phyloP scores from a whole-genome alignment of 2,888 invertebrate species.

The Lampropteryx suffumata region DNA sequence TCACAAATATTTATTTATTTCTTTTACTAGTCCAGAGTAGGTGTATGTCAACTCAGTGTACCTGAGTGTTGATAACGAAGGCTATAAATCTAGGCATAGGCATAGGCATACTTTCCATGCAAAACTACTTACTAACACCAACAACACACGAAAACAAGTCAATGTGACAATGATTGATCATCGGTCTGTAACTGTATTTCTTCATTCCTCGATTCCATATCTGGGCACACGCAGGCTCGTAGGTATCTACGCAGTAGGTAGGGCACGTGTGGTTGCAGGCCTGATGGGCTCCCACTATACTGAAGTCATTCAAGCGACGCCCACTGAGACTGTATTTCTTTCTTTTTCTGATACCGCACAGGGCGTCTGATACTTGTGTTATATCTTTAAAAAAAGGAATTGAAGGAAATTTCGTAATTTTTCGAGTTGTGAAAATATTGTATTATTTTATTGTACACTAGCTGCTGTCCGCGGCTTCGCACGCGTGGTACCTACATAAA shows the following conservation, averaged over 20 bases:
- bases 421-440: too few relatives aligned
- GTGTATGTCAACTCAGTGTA: too few relatives aligned
- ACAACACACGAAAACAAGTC: slow-evolving; percentile 66
- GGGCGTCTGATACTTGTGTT: slow-evolving; percentile 41
- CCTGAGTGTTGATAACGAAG: too few relatives aligned
- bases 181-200: slow-evolving; percentile 39
- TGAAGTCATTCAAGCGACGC: slow-evolving; percentile 56
- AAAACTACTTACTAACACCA: slow-evolving; percentile 51
- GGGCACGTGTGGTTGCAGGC: slow-evolving; percentile 72
- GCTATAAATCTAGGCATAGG: too few relatives aligned
- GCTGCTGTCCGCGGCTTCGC: too few relatives aligned
- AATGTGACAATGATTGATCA: slow-evolving; percentile 75
- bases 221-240: slow-evolving; percentile 65
- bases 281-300: slow-evolving; percentile 62
- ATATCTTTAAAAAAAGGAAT: slow-evolving; percentile 47
- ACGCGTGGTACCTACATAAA: too few relatives aligned
- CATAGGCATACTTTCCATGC: neutral
- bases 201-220: slow-evolving; percentile 48
- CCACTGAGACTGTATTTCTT: slow-evolving; percentile 17
- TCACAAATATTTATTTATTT: too few relatives aligned
- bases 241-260: slow-evolving; percentile 62
- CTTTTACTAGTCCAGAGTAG: too few relatives aligned
- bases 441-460: too few relatives aligned
- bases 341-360: slow-evolving; percentile 39
- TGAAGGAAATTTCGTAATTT: too few relatives aligned